Evolutionary conservation across 2,888 invertebrate genomes (phyloP).

Genomic region (Conops quadrifasciatus): DNA sequence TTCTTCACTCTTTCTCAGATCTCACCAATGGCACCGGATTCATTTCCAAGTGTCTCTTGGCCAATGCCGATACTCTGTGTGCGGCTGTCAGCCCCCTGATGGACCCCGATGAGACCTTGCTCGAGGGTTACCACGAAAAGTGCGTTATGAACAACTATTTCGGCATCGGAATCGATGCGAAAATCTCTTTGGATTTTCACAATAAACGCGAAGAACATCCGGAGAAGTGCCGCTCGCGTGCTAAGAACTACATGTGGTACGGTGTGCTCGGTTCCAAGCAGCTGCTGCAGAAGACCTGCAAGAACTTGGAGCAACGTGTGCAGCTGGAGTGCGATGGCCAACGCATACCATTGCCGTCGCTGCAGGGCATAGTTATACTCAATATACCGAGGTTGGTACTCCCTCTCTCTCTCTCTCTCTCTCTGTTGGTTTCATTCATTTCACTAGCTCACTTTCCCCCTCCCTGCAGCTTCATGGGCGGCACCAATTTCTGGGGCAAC

Average conservation of each 20-base stretch:
- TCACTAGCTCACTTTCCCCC: not conserved
- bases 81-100: conserved; percentile 95
- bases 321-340: conserved; percentile 97
- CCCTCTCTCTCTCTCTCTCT: not conserved
- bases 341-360: conserved; percentile 90
- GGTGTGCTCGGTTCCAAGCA: conserved; percentile 81
- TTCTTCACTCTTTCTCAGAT: conserved; percentile 26
- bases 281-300: conserved; percentile 88
- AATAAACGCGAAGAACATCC: conserved; percentile 97
- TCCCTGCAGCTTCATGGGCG: conserved; percentile 88
- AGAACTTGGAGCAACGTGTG: conserved; percentile 94
- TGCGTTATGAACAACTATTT: conserved; percentile 99
- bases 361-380: conserved; percentile 95
- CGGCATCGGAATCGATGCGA: conserved; percentile 97
- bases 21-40: conserved; percentile 73
- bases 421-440: not conserved
- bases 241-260: conserved; percentile 97
- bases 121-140: conserved; percentile 90
- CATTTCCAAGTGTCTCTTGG: conserved; percentile 92
- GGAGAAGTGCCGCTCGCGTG: conserved; percentile 92
- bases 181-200: conserved; percentile 96
- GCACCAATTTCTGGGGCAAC: conserved; percentile 98
- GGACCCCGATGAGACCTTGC: conserved; percentile 87
- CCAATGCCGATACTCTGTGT: conserved; percentile 95
- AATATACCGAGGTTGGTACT: conserved; percentile 84